phyloP scores from a whole-genome alignment of 2,113 vertebrate genomes.

The Edolisoma coerulescens region DNA sequence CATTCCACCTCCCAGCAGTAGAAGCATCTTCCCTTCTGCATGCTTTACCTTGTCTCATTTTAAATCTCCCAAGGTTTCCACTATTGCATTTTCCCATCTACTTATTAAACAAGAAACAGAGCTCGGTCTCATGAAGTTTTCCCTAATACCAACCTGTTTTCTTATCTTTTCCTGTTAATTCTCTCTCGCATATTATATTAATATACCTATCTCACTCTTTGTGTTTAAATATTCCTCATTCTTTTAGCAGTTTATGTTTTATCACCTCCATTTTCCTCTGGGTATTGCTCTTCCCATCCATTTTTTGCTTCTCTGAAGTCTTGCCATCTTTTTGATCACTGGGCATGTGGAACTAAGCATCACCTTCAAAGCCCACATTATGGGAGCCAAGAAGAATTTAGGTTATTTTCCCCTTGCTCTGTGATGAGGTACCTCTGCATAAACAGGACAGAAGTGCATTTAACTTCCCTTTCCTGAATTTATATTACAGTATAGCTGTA shows the following conservation, averaged over 20 bases:
- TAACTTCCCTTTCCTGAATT: neutral
- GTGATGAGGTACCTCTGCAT: neutral
- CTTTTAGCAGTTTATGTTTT: neutral
- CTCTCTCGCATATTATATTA: neutral
- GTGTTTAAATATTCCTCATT: neutral
- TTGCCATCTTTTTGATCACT: constrained; percentile 7
- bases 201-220: neutral
- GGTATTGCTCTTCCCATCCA: neutral
- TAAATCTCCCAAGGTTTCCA: neutral
- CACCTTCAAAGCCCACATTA: neutral
- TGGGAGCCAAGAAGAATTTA: neutral
- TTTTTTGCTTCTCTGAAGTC: constrained; percentile 14
- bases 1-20: neutral
- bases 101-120: neutral
- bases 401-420: neutral
- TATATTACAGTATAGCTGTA: neutral
- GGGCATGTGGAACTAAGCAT: neutral
- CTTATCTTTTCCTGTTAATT: neutral
- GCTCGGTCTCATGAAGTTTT: neutral
- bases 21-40: neutral
- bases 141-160: neutral
- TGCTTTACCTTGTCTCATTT: neutral
- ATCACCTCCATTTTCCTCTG: neutral
- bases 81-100: neutral
- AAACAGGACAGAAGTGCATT: neutral